phyloP scores from a whole-genome alignment of 2,113 vertebrate genomes.

The Pomatostomus ruficeps region DNA sequence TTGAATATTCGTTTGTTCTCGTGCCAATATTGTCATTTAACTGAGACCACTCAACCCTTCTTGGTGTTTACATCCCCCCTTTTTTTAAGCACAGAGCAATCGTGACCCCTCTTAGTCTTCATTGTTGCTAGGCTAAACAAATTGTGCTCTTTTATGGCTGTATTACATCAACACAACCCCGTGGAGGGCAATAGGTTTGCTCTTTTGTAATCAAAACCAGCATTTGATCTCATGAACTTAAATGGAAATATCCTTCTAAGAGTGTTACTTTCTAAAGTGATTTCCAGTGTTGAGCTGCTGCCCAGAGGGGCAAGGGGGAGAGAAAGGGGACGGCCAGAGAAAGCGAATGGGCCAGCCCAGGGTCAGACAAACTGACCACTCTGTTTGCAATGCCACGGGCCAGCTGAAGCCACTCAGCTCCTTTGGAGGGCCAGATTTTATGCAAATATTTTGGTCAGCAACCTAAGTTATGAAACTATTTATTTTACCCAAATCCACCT shows the following conservation, averaged over 20 bases:
- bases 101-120: conserved; percentile 15
- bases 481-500: background rate
- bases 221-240: conserved; percentile 46
- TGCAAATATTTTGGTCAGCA: background rate
- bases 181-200: conserved; percentile 43
- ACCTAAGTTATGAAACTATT: background rate
- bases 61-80: background rate
- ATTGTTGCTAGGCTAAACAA: conserved; percentile 54
- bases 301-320: background rate
- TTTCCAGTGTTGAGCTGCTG: background rate
- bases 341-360: background rate
- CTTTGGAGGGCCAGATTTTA: background rate
- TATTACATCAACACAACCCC: conserved; percentile 29
- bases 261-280: background rate
- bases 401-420: background rate
- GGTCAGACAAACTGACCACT: background rate
- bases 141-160: conserved; percentile 33
- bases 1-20: background rate
- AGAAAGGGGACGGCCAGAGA: background rate
- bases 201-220: conserved; percentile 52
- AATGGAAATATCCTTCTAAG: conserved; percentile 1
- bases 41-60: background rate
- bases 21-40: background rate
- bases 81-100: background rate
- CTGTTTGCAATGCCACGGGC: background rate